Evolutionary conservation across 2,113 vertebrate genomes (phyloP), one percentile per base, ranked within the genome.

Genomic region (Blennius ocellaris): DNA sequence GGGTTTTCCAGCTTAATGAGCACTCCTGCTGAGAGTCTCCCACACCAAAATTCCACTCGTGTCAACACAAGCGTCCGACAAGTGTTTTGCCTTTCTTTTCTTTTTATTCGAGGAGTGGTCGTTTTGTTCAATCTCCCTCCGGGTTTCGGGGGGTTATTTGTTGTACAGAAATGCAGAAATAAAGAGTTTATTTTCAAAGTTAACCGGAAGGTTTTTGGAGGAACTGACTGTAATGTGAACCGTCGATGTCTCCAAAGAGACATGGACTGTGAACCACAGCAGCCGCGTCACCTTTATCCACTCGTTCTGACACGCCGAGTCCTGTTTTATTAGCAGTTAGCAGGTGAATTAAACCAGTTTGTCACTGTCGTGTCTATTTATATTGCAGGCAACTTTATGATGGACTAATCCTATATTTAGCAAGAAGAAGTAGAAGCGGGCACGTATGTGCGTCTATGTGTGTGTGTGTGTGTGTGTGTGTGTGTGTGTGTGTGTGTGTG

Each of bases 1-100:
- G 59, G 51, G 11, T 45, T 77, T 67, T 81, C 76, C 75, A 56
- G 72, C 68, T 73, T 72, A 73, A 89, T 86, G 81, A 83, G 77
- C 69, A 12, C 40, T 53, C 81, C 81, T 80, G 81, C 77, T 80
- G 80, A 66, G 73, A 76, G 17, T 48, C 71, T 80, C 76, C 78
- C 73, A 57, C 63, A 61, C 50, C 58, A 69, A 69, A 84, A 75
- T 59, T 36, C 68, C 67, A 67, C 81, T 90, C 84, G 75, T 51
- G 82, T 78, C 70, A 83, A 76, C 80, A 77, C 36, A 30, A 21
- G n/a, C n/a, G 41, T 36, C 74, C 51, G 7, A 0, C 63, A 73
- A 4, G 52, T 73, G 12, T 49, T 54, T 62, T 51, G 1, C 4
- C 1, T 39, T 45, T 3, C 44, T 45, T 5, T 44, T 44, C 10